These are phyloP conservation scores for Tragelaphus strepsiceros DNA, from an alignment of 2,113 vertebrate species.

Conservation along the genomic window DNA sequence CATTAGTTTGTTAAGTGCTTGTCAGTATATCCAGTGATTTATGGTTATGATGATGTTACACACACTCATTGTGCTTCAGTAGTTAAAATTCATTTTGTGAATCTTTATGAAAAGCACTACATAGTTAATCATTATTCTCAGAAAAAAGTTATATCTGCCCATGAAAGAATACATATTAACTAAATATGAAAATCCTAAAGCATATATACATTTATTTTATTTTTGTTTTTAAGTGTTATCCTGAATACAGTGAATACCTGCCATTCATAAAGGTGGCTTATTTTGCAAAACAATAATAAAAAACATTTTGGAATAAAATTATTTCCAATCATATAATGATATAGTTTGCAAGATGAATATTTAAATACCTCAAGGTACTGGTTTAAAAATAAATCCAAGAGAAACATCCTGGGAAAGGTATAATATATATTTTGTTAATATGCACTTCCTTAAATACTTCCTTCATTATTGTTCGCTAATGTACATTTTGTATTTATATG, in stretches of 20 bases:
- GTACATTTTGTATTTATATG: conserved; percentile 46
- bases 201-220: conserved; percentile 10
- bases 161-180: background rate
- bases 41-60: background rate
- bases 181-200: background rate
- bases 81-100: background rate
- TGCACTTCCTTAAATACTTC: conserved; percentile 51
- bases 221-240: conserved; percentile 30
- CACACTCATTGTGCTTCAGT: background rate
- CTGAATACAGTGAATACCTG: conserved; percentile 46
- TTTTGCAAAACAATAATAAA: conserved; percentile 51
- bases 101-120: background rate
- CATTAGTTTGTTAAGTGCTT: background rate
- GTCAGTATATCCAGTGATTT: background rate
- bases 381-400: conserved; percentile 61
- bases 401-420: conserved; percentile 50
- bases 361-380: conserved; percentile 64
- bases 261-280: conserved; percentile 43
- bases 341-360: conserved; percentile 72
- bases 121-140: background rate
- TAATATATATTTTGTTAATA: conserved; percentile 66
- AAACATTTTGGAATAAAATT: conserved; percentile 66
- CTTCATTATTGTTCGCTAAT: conserved; percentile 69
- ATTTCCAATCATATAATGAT: conserved; percentile 69
- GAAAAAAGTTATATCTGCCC: background rate